Evolutionary conservation across 1,140 invertebrate species (phyloP).

Genomic region (Apolygus lucorum): DNA sequence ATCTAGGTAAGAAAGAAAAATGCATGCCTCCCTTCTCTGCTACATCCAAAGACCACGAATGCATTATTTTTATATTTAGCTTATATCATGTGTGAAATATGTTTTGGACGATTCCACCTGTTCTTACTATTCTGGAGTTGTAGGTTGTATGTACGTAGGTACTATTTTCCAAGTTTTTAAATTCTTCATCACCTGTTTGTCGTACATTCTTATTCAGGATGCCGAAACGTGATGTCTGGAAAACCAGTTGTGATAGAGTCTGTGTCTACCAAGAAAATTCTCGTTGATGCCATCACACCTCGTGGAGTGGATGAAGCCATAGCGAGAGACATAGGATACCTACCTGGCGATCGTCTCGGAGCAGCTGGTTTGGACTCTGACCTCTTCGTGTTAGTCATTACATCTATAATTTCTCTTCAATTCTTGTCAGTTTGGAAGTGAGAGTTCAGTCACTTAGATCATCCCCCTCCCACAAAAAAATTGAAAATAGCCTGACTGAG

Average conservation of each 20-base stretch:
- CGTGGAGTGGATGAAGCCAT: conserved; percentile 42
- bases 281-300: conserved; percentile 42
- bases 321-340: conserved; percentile 44
- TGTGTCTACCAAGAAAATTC: conserved; percentile 43
- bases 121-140: too few species aligned
- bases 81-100: not conserved
- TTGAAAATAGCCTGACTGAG: too few species aligned
- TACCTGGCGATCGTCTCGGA: conserved; percentile 63
- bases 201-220: conserved; percentile 33
- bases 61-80: conserved; percentile 10
- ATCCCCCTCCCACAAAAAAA: too few species aligned
- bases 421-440: too few species aligned
- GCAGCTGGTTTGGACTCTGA: conserved; percentile 63
- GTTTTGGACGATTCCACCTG: not conserved
- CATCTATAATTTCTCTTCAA: conserved; percentile 8
- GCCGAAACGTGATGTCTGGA: conserved; percentile 35
- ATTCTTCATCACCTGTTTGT: too few species aligned
- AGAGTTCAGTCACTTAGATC: too few species aligned
- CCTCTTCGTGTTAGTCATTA: conserved; percentile 46
- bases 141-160: too few species aligned
- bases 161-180: too few species aligned
- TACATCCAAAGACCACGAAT: too few species aligned
- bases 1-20: conserved; percentile 47
- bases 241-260: conserved; percentile 46
- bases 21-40: too few species aligned